phyloP scores from a whole-genome alignment of 92 coral and sea anemone genomes.

The Metridium senile region DNA sequence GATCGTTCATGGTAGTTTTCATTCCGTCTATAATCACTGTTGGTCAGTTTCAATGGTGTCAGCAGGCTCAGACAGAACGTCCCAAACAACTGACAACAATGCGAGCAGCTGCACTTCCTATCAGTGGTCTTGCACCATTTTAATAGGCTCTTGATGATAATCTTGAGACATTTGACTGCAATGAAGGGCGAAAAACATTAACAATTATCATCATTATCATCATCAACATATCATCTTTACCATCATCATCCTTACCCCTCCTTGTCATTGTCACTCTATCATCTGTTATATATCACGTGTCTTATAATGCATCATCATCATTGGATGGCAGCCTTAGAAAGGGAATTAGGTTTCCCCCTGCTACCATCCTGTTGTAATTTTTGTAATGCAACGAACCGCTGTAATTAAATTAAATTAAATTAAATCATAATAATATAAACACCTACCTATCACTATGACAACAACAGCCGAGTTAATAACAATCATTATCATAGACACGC shows the following conservation, averaged over 20 bases:
- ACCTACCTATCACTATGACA: slow-evolving; percentile 47
- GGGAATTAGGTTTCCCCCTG: too few species aligned
- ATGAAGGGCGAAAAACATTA: neutral
- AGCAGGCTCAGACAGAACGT: slow-evolving; percentile 21
- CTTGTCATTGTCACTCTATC: too few species aligned
- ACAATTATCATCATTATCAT: too few species aligned
- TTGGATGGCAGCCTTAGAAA: too few species aligned
- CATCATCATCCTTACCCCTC: too few species aligned
- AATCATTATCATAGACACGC: slow-evolving; percentile 41
- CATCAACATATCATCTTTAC: too few species aligned
- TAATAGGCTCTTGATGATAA: neutral
- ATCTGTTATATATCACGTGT: too few species aligned
- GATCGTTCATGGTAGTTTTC: neutral
- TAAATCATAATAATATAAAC: too few species aligned
- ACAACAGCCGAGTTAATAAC: slow-evolving; percentile 46
- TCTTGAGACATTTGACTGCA: slow-evolving; percentile 21
- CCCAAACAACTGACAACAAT: slow-evolving; percentile 5
- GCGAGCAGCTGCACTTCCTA: neutral
- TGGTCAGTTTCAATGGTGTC: slow-evolving; percentile 2
- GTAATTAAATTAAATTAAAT: too few species aligned
- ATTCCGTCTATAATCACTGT: neutral
- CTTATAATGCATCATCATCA: too few species aligned
- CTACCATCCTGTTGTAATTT: too few species aligned
- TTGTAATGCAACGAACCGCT: too few species aligned
- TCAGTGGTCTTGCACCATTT: slow-evolving; percentile 20